These are phyloP conservation scores for Pelochelys cantorii DNA, from an alignment of 2,797 vertebrate genomes.

Conservation along the genomic window DNA sequence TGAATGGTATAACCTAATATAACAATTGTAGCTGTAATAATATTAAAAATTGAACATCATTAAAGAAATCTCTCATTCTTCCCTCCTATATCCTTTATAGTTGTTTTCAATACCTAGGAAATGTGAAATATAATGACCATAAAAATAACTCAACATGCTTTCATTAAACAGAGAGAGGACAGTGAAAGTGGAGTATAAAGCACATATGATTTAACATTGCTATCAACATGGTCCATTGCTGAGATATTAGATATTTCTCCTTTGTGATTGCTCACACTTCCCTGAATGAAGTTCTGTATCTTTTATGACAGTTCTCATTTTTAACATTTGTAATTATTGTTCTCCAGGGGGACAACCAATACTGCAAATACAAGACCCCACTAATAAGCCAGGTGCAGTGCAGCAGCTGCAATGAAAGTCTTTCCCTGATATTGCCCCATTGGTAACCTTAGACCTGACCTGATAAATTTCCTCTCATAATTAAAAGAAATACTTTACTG, in stretches of 20 bases:
- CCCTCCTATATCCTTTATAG: slow-evolving; percentile 43
- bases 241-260: slow-evolving; percentile 35
- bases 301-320: background rate
- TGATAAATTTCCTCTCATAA: slow-evolving; percentile 55
- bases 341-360: slow-evolving; percentile 52
- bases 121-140: slow-evolving; percentile 32
- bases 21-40: slow-evolving; percentile 30
- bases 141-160: slow-evolving; percentile 57
- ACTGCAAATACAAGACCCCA: slow-evolving; percentile 50
- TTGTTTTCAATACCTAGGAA: slow-evolving; percentile 31
- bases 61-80: slow-evolving; percentile 6
- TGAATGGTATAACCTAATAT: background rate
- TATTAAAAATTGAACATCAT: background rate
- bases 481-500: slow-evolving; percentile 48
- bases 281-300: background rate
- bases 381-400: slow-evolving; percentile 60
- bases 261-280: slow-evolving; percentile 43
- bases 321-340: slow-evolving; percentile 57
- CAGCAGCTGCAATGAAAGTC: slow-evolving; percentile 48
- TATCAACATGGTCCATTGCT: slow-evolving; percentile 40
- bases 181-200: slow-evolving; percentile 17
- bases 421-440: background rate
- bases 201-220: slow-evolving; percentile 16
- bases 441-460: slow-evolving; percentile 56
- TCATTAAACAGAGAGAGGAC: slow-evolving; percentile 31